A percentile compares a stretch with the other conserved stretches of the same genome.
Conservation (phyloP, 30 jellyfish, hydroid and myxozoan species). For the Cassiopea andromeda region DNA sequence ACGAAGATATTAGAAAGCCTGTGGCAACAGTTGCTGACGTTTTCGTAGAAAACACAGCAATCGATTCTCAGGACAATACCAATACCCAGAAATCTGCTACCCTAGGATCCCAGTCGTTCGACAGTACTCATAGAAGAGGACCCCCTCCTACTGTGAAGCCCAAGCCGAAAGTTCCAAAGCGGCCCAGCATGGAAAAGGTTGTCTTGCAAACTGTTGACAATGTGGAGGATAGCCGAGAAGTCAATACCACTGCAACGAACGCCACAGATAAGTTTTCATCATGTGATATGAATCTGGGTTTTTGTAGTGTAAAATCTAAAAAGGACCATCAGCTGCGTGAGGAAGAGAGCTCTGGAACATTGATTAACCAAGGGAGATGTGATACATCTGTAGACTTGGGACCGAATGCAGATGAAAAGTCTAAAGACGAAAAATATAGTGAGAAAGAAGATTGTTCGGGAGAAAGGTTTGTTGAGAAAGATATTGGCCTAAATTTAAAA, state of each 20-base stretch:
- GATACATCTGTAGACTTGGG: no score
- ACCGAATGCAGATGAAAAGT: no score
- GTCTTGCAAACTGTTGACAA: neutral
- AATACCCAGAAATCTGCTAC: no score
- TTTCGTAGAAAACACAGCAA: neutral
- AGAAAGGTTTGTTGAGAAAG: no score
- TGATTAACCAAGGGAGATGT: no score
- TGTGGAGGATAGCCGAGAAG: neutral
- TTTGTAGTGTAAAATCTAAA: no score
- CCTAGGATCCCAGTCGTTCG: conserved; percentile 9
- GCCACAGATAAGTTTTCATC: neutral
- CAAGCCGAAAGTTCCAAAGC: conserved; percentile 40
- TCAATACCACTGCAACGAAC: neutral
- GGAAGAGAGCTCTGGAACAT: no score
- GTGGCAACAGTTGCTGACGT: conserved; percentile 20
- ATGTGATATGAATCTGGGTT: no score
- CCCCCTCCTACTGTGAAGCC: conserved; percentile 66
- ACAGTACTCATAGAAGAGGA: neutral
- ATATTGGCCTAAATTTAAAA: no score
- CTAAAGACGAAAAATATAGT: no score
- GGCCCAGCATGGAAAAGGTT: conserved; percentile 46
- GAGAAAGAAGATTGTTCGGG: no score
- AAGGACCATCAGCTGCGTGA: no score
- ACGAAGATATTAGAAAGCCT: neutral
- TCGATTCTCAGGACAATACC: neutral